These are phyloP conservation scores for Diglossa cyanea DNA, from an alignment of 2,797 vertebrate genomes.

Conservation along the genomic window DNA sequence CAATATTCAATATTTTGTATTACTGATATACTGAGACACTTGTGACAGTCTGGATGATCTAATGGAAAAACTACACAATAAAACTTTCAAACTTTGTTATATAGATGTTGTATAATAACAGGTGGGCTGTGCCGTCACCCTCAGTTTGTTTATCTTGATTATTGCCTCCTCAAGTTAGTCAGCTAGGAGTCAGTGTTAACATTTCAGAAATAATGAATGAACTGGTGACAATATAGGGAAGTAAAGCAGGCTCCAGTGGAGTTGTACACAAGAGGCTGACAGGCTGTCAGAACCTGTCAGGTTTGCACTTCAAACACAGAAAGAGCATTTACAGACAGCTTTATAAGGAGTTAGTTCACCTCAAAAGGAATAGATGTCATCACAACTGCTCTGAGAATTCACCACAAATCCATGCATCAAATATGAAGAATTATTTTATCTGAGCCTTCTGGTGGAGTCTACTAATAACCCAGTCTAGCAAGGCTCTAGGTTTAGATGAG, in stretches of 20 bases:
- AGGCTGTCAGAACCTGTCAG: not conserved
- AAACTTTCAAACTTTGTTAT: not conserved
- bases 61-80: not conserved
- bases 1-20: not conserved
- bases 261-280: not conserved
- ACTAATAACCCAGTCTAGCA: not conserved
- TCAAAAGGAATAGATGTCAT: not conserved
- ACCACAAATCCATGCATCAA: not conserved
- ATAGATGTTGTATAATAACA: not conserved
- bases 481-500: not conserved
- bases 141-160: slow-evolving; percentile 5
- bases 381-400: not conserved
- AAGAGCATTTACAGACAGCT: not conserved
- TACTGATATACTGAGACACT: not conserved
- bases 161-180: not conserved
- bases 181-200: not conserved
- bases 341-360: not conserved
- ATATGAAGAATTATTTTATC: not conserved
- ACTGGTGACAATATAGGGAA: not conserved
- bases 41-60: not conserved
- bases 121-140: not conserved
- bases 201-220: not conserved
- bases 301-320: not conserved
- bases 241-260: not conserved
- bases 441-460: not conserved